These are phyloP conservation scores for Pelodiscus sinensis DNA, from an alignment of 2,113 vertebrate genomes.

Conservation along the genomic window DNA sequence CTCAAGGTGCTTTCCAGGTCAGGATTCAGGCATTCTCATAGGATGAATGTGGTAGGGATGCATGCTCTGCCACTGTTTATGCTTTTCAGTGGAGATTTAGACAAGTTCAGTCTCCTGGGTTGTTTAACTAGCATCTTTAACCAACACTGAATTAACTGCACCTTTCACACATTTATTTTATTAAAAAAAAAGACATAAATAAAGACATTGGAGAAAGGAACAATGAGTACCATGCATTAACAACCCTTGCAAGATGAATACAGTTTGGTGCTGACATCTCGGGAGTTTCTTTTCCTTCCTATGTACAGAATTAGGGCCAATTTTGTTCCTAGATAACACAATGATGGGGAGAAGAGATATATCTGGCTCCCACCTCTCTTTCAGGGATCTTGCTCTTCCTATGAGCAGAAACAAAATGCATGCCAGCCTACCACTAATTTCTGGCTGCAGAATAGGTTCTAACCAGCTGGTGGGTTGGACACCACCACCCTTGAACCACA, in stretches of 20 bases:
- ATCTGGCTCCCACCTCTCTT: neutral
- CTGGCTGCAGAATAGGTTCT: rapidly evolving
- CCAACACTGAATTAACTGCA: neutral
- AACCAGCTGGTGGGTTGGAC: neutral
- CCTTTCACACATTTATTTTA: neutral
- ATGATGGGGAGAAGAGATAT: neutral
- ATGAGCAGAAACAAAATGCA: neutral
- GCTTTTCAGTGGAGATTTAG: neutral
- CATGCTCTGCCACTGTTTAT: neutral
- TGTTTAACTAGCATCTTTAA: neutral
- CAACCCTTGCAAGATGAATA: rapidly evolving
- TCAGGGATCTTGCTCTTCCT: neutral
- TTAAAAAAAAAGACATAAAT: neutral
- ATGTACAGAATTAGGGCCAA: neutral
- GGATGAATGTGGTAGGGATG: neutral
- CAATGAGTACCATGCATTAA: rapidly evolving
- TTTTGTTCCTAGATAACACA: neutral
- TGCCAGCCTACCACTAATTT: rapidly evolving
- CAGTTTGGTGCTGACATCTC: neutral
- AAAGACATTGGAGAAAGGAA: neutral
- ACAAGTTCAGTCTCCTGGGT: neutral
- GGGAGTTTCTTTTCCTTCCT: constrained; percentile 22
- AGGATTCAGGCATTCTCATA: neutral
- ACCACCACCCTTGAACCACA: neutral
- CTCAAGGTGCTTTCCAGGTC: neutral